Evolutionary conservation across 2,113 vertebrate species (phyloP), one percentile per base, ranked within the genome.

Genomic region (Gasterosteus nipponicus): DNA sequence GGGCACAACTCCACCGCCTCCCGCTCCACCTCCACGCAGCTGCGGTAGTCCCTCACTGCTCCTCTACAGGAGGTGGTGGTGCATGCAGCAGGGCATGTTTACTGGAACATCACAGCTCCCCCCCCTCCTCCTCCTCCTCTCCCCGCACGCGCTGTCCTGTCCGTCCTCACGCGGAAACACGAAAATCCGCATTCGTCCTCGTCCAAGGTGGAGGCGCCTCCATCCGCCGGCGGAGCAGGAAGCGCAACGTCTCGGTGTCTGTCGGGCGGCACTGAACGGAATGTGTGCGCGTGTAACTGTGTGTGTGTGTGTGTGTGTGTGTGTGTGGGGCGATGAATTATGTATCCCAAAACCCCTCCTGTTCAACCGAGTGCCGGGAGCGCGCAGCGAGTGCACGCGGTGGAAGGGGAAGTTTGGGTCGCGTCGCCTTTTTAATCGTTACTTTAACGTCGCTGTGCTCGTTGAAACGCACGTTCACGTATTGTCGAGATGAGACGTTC

Each of bases 31-130:
- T 63, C 51, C 54, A 26, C 11, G 1, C 69, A 10, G 39, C 19
- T 4, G 42, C 15, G 1, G 6, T 59, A 7, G 1, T 10, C n/a
- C 9, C 26, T 3, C 7, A 0, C n/a, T 19, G 2, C 8, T 11
- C 44, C 29, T 56, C 29, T 15, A 18, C 41, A 47, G 60, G 59
- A 69, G 15, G 71, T 38, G 53, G 66, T 58, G 70, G 56, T 70
- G 86, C 78, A 63, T 59, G 70, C 60, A 73, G 60, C 89, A 79
- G 87, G 90, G 79, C 90, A 91, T 87, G 83, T 90, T 84, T 81
- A 38, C 53, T 18, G 77, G 2, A 56, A 64, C 69, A 61, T 56
- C 65, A 14, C 60, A 51, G 4, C 18, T 3, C n/a, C n/a, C 19
- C 41, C 3, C 2, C 41, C 19, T n/a, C n/a, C n/a, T n/a, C 49